A percentile compares a stretch with the other conserved stretches of the same genome.
These are phyloP conservation scores for Drosophila repleta DNA, from an alignment of 1,140 invertebrate species.

Conservation along the genomic window DNA sequence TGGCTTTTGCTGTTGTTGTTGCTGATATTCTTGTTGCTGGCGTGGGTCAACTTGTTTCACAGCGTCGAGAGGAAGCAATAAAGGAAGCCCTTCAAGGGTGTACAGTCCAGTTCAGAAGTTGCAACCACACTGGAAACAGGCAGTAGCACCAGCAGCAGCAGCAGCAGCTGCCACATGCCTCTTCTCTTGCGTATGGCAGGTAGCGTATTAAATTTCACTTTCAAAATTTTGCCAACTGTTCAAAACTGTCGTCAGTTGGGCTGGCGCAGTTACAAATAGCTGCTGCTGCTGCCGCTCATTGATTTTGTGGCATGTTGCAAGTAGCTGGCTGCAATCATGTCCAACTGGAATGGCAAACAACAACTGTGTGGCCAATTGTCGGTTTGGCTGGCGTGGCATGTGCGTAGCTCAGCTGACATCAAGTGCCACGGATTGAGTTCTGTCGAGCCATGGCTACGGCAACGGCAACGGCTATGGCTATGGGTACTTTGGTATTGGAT, in stretches of 20 bases:
- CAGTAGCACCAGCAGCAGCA: slow-evolving; percentile 12
- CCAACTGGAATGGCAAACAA: slow-evolving; percentile 26
- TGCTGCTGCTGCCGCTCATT: slow-evolving; percentile 52
- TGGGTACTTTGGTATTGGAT: slow-evolving; percentile 31
- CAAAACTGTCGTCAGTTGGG: slow-evolving; percentile 40
- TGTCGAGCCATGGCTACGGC: slow-evolving; percentile 13
- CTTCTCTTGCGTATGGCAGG: slow-evolving; percentile 16
- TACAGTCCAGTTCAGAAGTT: slow-evolving; percentile 17
- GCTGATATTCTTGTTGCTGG: no score
- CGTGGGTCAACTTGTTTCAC: slow-evolving; percentile 37
- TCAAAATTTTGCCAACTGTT: slow-evolving; percentile 56
- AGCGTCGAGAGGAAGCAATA: slow-evolving; percentile 33
- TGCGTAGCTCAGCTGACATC: slow-evolving; percentile 38
- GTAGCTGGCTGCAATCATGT: slow-evolving; percentile 12
- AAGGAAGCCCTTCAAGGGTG: slow-evolving; percentile 41
- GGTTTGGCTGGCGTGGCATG: slow-evolving; percentile 42
- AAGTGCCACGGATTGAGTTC: slow-evolving; percentile 19
- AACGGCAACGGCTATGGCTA: no score
- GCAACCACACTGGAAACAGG: slow-evolving; percentile 26
- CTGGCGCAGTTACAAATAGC: slow-evolving; percentile 33
- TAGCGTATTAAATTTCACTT: slow-evolving; percentile 53
- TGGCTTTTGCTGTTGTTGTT: slow-evolving; percentile 1
- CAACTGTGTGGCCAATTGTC: slow-evolving; percentile 41
- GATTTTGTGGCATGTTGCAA: slow-evolving; percentile 60
- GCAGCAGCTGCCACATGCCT: neutral